Percentiles rank a stretch among this genome's conserved stretches.
Conservation (phyloP, 2,888 invertebrate species). For the Prenolepis imparis region DNA sequence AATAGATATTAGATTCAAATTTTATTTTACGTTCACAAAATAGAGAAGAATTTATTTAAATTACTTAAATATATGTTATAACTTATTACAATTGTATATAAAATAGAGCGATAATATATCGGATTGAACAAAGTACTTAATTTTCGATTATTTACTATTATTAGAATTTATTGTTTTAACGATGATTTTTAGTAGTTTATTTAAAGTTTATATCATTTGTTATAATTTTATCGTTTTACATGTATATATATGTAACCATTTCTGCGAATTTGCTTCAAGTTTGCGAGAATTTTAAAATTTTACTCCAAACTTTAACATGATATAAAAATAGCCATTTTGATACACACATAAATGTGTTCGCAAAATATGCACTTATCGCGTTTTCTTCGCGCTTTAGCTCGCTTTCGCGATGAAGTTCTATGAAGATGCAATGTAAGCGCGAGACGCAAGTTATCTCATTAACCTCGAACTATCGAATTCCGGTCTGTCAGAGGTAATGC, state of each 20-base stretch:
- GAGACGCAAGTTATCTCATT: slow-evolving; percentile 49
- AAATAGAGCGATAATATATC: no score
- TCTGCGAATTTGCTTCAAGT: not conserved
- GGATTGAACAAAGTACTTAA: no score
- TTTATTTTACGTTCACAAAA: no score
- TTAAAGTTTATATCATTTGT: not conserved
- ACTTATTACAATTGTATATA: no score
- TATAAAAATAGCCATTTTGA: not conserved
- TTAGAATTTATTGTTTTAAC: not conserved
- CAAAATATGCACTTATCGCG: not conserved
- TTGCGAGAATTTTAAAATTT: not conserved
- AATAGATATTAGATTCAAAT: no score
- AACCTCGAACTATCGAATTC: slow-evolving; percentile 49
- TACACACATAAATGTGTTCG: not conserved
- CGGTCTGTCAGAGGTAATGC: slow-evolving; percentile 45
- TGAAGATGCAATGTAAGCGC: slow-evolving; percentile 22
- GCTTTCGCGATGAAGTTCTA: not conserved
- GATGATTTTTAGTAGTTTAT: not conserved
- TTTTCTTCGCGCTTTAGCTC: not conserved
- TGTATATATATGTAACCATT: not conserved
- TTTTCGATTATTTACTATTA: no score
- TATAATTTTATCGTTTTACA: not conserved
- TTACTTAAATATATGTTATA: no score
- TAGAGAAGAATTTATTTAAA: no score
- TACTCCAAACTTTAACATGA: not conserved